Evolutionary conservation across 2,113 vertebrate species (phyloP), one percentile per base, ranked within the genome.

Genomic region (Conger conger): DNA sequence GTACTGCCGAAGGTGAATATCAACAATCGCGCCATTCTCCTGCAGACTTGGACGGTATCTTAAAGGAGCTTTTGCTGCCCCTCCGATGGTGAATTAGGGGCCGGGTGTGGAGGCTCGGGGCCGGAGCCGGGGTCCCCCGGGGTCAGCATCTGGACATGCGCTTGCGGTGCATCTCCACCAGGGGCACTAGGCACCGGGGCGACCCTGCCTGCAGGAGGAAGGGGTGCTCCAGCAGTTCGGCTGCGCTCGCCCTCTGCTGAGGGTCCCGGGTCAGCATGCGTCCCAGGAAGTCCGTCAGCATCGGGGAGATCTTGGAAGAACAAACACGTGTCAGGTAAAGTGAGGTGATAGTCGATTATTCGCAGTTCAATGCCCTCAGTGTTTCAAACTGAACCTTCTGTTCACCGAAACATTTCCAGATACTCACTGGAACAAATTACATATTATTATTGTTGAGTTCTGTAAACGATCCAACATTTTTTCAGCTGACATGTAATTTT

Each of bases 261-360:
- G 96, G 95, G 76, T 99, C 95, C 53, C 96, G 93, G 0, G 95
- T 96, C 91, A 99, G 53, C 96, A 98, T 98, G 89, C 95, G 93
- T 37, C 93, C 93, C 93, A 99, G 91, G 91, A 99, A 99, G 92
- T 97, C 97, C 86, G 96, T 95, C 82, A 99, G 90, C 73, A 98
- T 95, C 0, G 97, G 97, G 60, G 98, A 99, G 86, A 96, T 94
- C 98, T 99, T 27, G 57, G 57, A 23, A 3, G 94, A 5, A 40
- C 5, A 82, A 50, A 50, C 11, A 13, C 11, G 11, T 13, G 15
- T 15, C 35, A 45, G 54, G n/a, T 7, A 8, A 38, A n/a, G 38
- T 53, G 80, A 79, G 68, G n/a, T n/a, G 1, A 73, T 4, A 73
- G n/a, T 33, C 68, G 27, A 13, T 13, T 27, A 73, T 33, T 33